Percentiles rank a stretch among this genome's conserved stretches.
These are phyloP conservation scores for Xylota sylvarum DNA, from an alignment of 2,888 invertebrate species.

Conservation along the genomic window DNA sequence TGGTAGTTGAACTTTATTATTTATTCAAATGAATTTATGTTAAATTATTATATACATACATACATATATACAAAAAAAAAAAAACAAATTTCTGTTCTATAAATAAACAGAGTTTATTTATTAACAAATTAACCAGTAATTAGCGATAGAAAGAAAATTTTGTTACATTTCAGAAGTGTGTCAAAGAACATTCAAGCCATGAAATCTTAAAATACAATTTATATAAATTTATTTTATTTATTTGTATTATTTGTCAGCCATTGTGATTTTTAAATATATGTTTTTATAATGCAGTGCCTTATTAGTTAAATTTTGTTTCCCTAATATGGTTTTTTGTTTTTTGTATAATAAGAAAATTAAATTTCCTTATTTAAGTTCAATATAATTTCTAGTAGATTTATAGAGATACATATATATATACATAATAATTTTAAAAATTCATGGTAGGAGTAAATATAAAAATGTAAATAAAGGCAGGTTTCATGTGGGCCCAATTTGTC, in stretches of 20 bases:
- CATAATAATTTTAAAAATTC: conserved; percentile 11
- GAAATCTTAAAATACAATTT: background rate
- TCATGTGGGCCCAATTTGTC: conserved; percentile 73
- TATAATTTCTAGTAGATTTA: background rate
- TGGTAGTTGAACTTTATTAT: conserved; percentile 36
- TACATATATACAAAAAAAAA: conserved; percentile 39
- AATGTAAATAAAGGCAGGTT: conserved; percentile 73
- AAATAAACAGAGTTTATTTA: conserved; percentile 31
- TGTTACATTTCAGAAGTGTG: conserved; percentile 4
- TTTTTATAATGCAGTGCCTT: conserved; percentile 71
- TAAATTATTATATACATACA: conserved; percentile 31
- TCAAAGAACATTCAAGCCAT: conserved; percentile 15
- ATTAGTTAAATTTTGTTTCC: conserved; percentile 58
- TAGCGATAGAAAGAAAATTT: conserved; percentile 1
- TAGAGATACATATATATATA: background rate
- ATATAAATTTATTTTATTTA: background rate
- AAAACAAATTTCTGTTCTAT: conserved; percentile 23
- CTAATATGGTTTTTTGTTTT: conserved; percentile 4
- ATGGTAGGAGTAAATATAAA: conserved; percentile 19
- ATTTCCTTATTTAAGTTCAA: conserved; percentile 1
- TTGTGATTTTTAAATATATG: conserved; percentile 28
- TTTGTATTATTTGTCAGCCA: conserved; percentile 7
- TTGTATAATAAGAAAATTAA: background rate
- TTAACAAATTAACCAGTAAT: conserved; percentile 4
- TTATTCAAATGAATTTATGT: conserved; percentile 36